Percentiles rank a stretch among this genome's conserved stretches.
phyloP scores from a whole-genome alignment of 1,140 invertebrate genomes.

The Brevipalpus yothersi region DNA sequence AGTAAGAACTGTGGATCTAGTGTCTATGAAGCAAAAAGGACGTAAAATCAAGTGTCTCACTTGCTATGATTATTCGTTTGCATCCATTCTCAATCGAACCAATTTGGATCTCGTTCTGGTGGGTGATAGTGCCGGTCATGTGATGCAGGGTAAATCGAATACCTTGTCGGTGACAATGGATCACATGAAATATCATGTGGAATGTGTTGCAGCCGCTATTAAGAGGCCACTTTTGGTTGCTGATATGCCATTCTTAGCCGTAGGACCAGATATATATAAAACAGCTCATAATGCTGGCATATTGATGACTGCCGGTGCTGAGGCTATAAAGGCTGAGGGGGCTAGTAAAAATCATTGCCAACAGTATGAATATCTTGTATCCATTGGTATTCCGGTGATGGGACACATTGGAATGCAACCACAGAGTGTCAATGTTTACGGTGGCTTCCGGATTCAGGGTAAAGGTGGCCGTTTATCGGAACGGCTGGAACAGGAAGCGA shows the following conservation, averaged over 20 bases:
- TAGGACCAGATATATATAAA: neutral
- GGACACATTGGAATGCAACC: conserved; percentile 14
- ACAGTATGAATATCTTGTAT: neutral
- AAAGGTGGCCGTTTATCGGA: neutral
- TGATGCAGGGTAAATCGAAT: conserved; percentile 8
- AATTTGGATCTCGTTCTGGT: conserved; percentile 13
- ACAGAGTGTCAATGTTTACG: conserved; percentile 10
- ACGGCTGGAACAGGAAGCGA: neutral
- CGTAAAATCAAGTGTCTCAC: conserved; percentile 9
- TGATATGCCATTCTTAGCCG: conserved; percentile 5
- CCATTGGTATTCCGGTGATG: conserved; percentile 10
- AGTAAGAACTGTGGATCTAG: neutral
- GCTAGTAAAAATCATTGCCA: neutral
- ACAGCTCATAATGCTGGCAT: neutral
- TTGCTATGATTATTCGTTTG: conserved; percentile 9
- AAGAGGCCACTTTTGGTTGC: conserved; percentile 7
- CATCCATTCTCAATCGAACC: conserved; percentile 8
- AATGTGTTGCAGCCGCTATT: conserved; percentile 7
- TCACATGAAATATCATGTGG: conserved; percentile 12
- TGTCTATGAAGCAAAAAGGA: conserved; percentile 3
- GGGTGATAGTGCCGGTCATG: conserved; percentile 12
- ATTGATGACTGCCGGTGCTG: conserved; percentile 11
- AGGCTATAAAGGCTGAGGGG: conserved; percentile 13
- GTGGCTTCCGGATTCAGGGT: conserved; percentile 7
- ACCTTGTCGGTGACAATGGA: conserved; percentile 13